A percentile compares a stretch with the other conserved stretches of the same genome.
Evolutionary conservation across 2,113 vertebrate species (phyloP).

Genomic region (Malurus elegans): DNA sequence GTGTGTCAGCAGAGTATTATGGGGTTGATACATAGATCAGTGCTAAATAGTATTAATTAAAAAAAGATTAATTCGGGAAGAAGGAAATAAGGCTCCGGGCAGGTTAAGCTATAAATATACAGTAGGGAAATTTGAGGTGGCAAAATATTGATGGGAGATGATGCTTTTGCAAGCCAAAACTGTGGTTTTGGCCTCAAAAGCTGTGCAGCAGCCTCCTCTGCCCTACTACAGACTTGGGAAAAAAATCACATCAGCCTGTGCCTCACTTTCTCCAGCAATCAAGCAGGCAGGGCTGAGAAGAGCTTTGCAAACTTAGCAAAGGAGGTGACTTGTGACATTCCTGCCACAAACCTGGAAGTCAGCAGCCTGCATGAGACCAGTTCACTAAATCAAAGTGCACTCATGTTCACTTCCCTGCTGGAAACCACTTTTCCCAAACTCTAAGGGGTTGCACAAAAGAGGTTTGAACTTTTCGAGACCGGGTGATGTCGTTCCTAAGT

Average conservation of each 20-base stretch:
- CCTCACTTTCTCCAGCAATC: not conserved
- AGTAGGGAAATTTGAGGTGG: conserved; percentile 10
- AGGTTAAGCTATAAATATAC: conserved; percentile 13
- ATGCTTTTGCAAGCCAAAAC: not conserved
- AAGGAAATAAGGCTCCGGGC: conserved; percentile 8
- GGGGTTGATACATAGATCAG: not conserved
- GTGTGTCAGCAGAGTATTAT: not conserved
- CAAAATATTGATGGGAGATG: not conserved
- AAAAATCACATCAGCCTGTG: not conserved
- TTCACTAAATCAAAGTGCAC: not conserved
- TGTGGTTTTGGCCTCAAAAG: not conserved
- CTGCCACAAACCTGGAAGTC: not conserved
- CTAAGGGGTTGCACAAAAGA: not conserved
- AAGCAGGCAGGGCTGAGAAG: not conserved
- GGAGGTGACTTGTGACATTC: not conserved
- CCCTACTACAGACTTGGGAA: not conserved
- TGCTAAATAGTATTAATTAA: conserved; percentile 36
- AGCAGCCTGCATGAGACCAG: not conserved
- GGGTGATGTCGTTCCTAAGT: rapidly evolving
- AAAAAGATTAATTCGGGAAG: conserved; percentile 28
- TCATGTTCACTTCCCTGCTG: not conserved
- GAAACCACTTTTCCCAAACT: not conserved
- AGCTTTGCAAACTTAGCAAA: not conserved
- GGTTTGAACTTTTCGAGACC: not conserved
- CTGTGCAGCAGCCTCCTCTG: not conserved